Percentiles rank a stretch among this genome's conserved stretches.
Conservation (phyloP, 2,113 vertebrate species). For the Thamnophis sirtalis region DNA sequence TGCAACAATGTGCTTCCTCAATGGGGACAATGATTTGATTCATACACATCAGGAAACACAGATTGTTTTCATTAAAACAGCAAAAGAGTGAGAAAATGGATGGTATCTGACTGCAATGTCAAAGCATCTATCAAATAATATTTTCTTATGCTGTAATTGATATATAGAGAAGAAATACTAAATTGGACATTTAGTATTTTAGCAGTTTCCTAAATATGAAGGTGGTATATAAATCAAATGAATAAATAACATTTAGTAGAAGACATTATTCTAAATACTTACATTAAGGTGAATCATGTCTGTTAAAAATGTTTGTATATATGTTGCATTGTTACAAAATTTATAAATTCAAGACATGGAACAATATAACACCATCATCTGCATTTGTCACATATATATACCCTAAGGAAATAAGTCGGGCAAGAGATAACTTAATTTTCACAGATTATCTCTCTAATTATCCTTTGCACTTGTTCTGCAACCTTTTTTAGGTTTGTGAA, state of each 20-base stretch:
- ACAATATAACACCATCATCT: background rate
- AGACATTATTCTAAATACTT: constrained; percentile 17
- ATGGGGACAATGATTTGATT: constrained; percentile 57
- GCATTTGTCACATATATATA: background rate
- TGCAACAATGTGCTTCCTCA: constrained; percentile 47
- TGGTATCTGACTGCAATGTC: constrained; percentile 53
- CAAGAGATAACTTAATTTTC: background rate
- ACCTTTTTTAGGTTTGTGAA: background rate
- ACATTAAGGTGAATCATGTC: constrained; percentile 8
- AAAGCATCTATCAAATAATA: constrained; percentile 53
- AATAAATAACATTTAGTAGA: constrained; percentile 30
- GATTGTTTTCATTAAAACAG: constrained; percentile 54
- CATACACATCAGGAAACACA: constrained; percentile 50
- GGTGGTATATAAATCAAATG: constrained; percentile 6
- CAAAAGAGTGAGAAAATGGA: constrained; percentile 35
- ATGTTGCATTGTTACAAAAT: background rate
- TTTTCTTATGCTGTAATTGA: constrained; percentile 61
- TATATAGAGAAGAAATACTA: constrained; percentile 48
- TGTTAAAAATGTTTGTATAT: constrained; percentile 12
- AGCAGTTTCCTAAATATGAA: constrained; percentile 45
- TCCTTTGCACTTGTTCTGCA: background rate
- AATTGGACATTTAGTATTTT: constrained; percentile 60
- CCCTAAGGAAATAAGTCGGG: background rate
- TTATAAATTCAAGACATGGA: accelerated
- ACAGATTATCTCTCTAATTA: background rate